These are phyloP conservation scores for Eciton burchellii DNA, from an alignment of 1,140 invertebrate genomes.

Conservation along the genomic window DNA sequence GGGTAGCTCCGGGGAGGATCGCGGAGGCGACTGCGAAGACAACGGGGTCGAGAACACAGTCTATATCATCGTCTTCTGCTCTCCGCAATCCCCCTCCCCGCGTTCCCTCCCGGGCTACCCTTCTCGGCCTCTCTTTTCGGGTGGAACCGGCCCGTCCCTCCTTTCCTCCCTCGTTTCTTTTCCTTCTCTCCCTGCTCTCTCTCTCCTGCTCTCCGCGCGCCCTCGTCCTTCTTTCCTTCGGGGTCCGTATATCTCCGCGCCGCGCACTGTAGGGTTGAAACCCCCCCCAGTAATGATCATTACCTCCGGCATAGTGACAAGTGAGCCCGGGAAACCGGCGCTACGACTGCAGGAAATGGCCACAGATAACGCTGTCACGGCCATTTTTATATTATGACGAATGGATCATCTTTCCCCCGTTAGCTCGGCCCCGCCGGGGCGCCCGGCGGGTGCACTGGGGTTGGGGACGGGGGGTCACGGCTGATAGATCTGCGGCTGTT, in stretches of 20 bases:
- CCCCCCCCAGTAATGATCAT: constrained; percentile 83
- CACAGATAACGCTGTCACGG: constrained; percentile 83
- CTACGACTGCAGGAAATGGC: constrained; percentile 83
- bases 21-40: constrained; percentile 29
- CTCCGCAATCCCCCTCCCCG: constrained; percentile 19
- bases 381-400: constrained; percentile 85
- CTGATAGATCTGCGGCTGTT: constrained; percentile 73
- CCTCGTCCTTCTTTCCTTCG: constrained; percentile 25
- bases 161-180: constrained; percentile 21
- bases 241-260: constrained; percentile 56
- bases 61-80: constrained; percentile 75
- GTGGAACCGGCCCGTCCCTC: constrained; percentile 15
- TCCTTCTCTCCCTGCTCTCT: constrained; percentile 28
- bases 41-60: constrained; percentile 58
- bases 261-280: constrained; percentile 65
- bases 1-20: too few species aligned
- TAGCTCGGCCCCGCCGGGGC: constrained; percentile 59
- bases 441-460: too few species aligned
- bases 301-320: constrained; percentile 85
- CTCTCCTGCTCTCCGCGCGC: constrained; percentile 7
- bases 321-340: constrained; percentile 76
- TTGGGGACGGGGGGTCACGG: constrained; percentile 39
- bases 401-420: constrained; percentile 81
- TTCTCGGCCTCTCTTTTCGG: constrained; percentile 41
- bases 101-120: constrained; percentile 35